A percentile compares a stretch with the other conserved stretches of the same genome.
Evolutionary conservation across 2,888 invertebrate genomes (phyloP).

Genomic region (Chouioia cunea): DNA sequence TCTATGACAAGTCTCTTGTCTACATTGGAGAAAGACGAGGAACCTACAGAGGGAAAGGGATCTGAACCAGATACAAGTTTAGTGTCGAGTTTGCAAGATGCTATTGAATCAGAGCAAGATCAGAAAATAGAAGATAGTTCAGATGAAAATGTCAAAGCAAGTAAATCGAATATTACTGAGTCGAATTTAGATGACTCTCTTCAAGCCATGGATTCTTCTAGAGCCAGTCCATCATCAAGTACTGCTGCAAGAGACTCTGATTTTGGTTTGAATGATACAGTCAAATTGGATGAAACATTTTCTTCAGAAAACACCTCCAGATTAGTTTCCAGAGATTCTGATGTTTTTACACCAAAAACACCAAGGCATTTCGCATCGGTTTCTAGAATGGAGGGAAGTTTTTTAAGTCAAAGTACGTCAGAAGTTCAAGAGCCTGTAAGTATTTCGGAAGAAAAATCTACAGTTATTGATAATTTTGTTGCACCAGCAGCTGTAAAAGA

Average conservation of each 20-base stretch:
- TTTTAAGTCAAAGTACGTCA: not conserved
- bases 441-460: not conserved
- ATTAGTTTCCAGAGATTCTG: slow-evolving; percentile 1
- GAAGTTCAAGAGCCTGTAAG: not conserved
- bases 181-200: no score
- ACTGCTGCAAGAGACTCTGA: slow-evolving; percentile 9
- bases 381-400: slow-evolving; percentile 6
- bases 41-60: not conserved
- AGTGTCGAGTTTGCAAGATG: not conserved
- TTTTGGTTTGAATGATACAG: slow-evolving; percentile 34
- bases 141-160: not conserved
- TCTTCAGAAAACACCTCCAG: slow-evolving; percentile 43
- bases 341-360: no score
- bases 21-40: slow-evolving; percentile 37
- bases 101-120: not conserved
- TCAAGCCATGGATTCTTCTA: no score
- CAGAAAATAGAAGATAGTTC: slow-evolving; percentile 9
- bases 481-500: not conserved
- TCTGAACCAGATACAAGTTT: no score
- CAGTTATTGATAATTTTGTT: not conserved
- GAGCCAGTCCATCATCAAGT: not conserved
- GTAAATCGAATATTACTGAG: not conserved
- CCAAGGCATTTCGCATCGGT: no score
- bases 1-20: slow-evolving; percentile 38
- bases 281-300: slow-evolving; percentile 45